Percentiles rank a stretch among this genome's conserved stretches.
Conservation (phyloP, 2,797 vertebrate species). For the Helarctos malayanus region DNA sequence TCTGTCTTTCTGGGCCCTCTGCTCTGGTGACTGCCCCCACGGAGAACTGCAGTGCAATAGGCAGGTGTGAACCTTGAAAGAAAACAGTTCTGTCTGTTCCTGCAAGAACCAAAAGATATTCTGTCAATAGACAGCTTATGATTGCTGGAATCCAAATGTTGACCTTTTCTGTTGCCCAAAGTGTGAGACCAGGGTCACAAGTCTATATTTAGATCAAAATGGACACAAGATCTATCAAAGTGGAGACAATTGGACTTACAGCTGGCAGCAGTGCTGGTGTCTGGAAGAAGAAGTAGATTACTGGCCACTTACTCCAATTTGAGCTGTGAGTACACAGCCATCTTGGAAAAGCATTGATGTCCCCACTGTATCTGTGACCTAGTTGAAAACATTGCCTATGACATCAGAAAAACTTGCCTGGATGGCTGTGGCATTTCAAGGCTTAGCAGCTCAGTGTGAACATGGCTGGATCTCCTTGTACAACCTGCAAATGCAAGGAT, state of each 20-base stretch:
- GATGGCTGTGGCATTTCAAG: conserved; percentile 92
- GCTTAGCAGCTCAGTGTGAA: conserved; percentile 95
- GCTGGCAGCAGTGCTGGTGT: conserved; percentile 97
- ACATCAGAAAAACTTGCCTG: conserved; percentile 95
- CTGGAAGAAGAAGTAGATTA: conserved; percentile 97
- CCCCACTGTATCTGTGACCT: conserved; percentile 95
- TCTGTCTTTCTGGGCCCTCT: conserved; percentile 94
- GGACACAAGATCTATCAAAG: conserved; percentile 94
- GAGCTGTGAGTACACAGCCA: conserved; percentile 93
- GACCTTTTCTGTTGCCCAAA: conserved; percentile 96
- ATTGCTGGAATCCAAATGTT: conserved; percentile 93
- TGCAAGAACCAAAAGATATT: conserved; percentile 95
- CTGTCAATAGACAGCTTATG: conserved; percentile 95
- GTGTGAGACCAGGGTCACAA: conserved; percentile 95
- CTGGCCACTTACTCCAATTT: conserved; percentile 94
- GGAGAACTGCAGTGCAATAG: conserved; percentile 93
- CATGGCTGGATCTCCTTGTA: conserved; percentile 94
- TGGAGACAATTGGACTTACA: conserved; percentile 95
- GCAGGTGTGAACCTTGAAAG: conserved; percentile 95
- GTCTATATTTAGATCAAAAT: conserved; percentile 95
- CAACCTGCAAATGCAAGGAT: conserved; percentile 97
- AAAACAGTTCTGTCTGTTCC: conserved; percentile 95
- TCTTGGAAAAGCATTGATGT: conserved; percentile 95
- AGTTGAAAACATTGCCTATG: conserved; percentile 93
- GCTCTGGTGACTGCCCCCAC: conserved; percentile 95